Evolutionary conservation across 2,113 vertebrate species (phyloP), one percentile per base, ranked within the genome.

Genomic region (Oryzias woworae): DNA sequence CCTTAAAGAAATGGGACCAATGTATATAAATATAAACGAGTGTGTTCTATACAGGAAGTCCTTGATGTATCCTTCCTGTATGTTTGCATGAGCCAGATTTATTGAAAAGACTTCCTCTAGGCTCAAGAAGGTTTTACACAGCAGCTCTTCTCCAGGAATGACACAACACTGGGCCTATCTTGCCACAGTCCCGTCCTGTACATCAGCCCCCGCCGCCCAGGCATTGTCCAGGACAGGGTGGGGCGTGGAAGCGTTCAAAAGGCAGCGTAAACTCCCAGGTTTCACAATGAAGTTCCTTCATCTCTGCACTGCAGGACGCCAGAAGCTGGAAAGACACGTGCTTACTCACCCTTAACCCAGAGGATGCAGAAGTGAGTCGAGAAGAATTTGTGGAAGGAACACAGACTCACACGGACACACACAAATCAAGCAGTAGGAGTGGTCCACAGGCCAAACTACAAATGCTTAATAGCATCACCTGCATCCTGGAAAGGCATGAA

Each of bases 331-430:
- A 50, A 54, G 67, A 51, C 62, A 60, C 10, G 2, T 62, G 55
- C 74, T 80, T 53, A 75, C 69, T 84, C 75, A 78, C 70, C 59
- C 23, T 81, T 12, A 53, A 15, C 6, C 52, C 50, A 66, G 65
- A 77, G 83, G 80, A 88, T 78, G 70, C 66, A 46, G 48, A 31
- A 26, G 16, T 3, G 22, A 18, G 49, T 53, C n/a, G 68, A 10
- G 28, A 88, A 89, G 85, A 91, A 90, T 91, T 86, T 77, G 52
- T 70, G 90, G 90, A 90, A 92, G 88, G 88, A 90, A 91, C 78
- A 75, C 31, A 17, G 18, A 45, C 31, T 49, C 49, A 49, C 42
- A 68, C 47, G 58, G 53, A 48, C 62, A 62, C 53, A 18, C 53
- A 44, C 63, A 48, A 42, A 59, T 49, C 36, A 36, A 36, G 36